Conservation (phyloP, 2,113 vertebrate genomes). For the Cyanocitta stelleri region DNA sequence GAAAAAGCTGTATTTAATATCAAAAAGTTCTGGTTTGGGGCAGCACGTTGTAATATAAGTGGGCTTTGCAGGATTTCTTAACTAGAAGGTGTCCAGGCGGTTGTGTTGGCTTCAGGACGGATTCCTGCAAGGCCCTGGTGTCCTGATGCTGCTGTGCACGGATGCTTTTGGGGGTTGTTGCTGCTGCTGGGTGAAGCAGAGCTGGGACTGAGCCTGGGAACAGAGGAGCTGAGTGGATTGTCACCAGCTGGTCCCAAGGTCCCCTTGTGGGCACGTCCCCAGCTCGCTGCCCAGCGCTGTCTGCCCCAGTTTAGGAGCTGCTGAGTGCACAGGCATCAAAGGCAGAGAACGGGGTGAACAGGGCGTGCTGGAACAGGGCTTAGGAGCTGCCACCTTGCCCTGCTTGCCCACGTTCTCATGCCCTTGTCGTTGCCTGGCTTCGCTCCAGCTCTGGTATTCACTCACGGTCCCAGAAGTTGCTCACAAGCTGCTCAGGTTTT, state of each 20-base stretch:
- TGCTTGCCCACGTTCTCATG: background rate
- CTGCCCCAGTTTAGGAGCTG: background rate
- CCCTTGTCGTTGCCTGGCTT: background rate
- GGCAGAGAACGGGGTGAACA: background rate
- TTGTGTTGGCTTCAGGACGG: background rate
- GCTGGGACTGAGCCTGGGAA: background rate
- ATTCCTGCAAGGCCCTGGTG: background rate
- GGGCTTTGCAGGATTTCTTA: background rate
- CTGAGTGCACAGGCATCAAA: background rate
- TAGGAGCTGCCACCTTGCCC: background rate
- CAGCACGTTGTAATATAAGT: background rate
- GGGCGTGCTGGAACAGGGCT: background rate
- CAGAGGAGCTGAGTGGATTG: background rate
- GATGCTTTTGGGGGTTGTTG: background rate
- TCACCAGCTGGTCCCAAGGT: background rate
- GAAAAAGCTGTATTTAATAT: background rate
- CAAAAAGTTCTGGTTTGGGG: background rate
- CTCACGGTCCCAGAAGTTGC: background rate
- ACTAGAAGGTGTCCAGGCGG: background rate
- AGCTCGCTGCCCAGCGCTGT: fast-evolving
- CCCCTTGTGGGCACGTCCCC: background rate
- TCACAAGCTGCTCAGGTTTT: background rate
- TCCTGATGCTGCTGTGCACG: background rate
- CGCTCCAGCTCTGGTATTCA: background rate
- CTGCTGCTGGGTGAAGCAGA: background rate